Evolutionary conservation across 1,140 invertebrate genomes (phyloP).

Genomic region (Dolichoris vasculosae): DNA sequence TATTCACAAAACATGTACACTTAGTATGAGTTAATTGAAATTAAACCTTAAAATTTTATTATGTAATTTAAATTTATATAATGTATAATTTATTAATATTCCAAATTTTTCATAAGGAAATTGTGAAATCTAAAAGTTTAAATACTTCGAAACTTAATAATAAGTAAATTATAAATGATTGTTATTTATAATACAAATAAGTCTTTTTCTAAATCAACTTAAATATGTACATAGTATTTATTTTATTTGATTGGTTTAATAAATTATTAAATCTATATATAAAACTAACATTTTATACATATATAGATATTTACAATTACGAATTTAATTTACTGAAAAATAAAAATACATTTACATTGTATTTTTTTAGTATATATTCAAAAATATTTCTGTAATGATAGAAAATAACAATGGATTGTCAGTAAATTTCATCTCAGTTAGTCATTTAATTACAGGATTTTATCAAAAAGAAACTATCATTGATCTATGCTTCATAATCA

Average conservation of each 20-base stretch:
- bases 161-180: background rate
- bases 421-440: constrained; percentile 4
- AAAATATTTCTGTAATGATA: background rate
- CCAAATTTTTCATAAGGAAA: background rate
- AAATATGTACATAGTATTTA: background rate
- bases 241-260: background rate
- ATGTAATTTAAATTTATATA: background rate
- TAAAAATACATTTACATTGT: background rate
- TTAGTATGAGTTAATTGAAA: background rate
- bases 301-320: background rate
- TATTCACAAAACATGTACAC: background rate
- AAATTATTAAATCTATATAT: constrained; percentile 5
- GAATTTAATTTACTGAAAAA: background rate
- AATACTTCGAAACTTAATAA: too few species aligned
- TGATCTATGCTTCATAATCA: background rate
- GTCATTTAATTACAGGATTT: background rate
- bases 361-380: background rate
- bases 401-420: constrained; percentile 18
- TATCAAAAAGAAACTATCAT: constrained; percentile 10
- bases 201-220: background rate
- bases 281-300: constrained; percentile 1
- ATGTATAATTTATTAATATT: background rate
- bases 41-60: background rate
- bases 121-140: background rate
- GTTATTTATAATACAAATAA: background rate